Percentiles rank a stretch among this genome's conserved stretches.
Conservation (phyloP, 2,113 vertebrate genomes). For the Peucedramus taeniatus region DNA sequence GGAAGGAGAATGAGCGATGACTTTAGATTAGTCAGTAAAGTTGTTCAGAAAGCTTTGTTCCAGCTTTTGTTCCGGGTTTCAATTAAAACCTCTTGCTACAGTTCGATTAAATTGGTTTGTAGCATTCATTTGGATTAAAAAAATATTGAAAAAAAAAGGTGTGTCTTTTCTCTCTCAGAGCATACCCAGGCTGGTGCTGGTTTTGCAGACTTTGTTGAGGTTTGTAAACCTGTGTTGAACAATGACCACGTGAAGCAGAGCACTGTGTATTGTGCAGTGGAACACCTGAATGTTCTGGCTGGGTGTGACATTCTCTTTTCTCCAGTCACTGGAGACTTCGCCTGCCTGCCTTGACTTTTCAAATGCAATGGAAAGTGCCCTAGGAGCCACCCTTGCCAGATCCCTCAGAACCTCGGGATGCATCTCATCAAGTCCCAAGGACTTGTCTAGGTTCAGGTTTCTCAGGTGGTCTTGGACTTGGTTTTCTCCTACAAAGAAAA, state of each 20-base stretch:
- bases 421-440: background rate
- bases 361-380: background rate
- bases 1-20: background rate
- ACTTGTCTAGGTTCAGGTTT: background rate
- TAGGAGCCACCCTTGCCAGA: background rate
- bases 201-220: background rate
- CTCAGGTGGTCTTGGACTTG: background rate
- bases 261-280: background rate
- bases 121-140: background rate
- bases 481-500: background rate
- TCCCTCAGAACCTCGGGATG: background rate
- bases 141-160: background rate
- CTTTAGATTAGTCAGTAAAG: background rate
- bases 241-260: background rate
- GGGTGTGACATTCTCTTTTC: background rate
- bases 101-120: background rate
- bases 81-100: background rate
- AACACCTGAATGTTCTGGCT: background rate
- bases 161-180: background rate
- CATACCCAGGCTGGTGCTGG: background rate
- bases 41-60: background rate
- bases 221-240: background rate
- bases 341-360: background rate
- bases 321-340: background rate
- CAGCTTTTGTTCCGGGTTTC: background rate